Evolutionary conservation across 37 sponge, comb jelly and placozoan genomes (phyloP), one percentile per base, ranked within the genome.

Genomic region (Chondrilla cf. caribensis): DNA sequence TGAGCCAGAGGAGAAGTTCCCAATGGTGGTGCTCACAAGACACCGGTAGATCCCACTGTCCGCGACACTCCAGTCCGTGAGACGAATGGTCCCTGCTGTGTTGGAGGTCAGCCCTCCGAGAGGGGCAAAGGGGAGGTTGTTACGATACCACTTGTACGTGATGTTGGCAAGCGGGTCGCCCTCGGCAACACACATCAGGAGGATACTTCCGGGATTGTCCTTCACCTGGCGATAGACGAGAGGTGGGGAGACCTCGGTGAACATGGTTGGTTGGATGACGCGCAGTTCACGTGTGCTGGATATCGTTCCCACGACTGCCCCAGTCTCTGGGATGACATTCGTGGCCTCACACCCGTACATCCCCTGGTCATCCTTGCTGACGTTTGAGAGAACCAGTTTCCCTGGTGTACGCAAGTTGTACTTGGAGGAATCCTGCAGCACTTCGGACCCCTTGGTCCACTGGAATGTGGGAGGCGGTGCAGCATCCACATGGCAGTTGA

Each of bases 211-310:
- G 24, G 76, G 44, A 25, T 39, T 24, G 6, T 39, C 41, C 24
- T 73, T 73, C 24, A 42, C 44, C 41, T 73, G 76, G 1, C 76
- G 76, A 25, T 73, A 73, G 40, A 73, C 43, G 2, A 42, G 76
- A 17, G 76, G 42, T 2, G 6, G 38, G 17, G 43, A 2, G 18
- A 7, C 21, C n/a, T 39, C 24, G 21, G 76, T 73, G 76, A 73
- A 73, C 25, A 40, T 4, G 8, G 76, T 73, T 18, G 76, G 76
- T 3, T 3, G 25, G 3, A 73, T 39, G 0, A 73, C 43, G 2
- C 21, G 44, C 44, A 73, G 64, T 33, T 67, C 68, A 6, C 68
- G 35, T 17, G 17, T 28, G 33, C 17, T 17, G 26, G 68, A 8
- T 1, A 29, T 17, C 68, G 31, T 33, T 33, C 68, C 68, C 29